Evolutionary conservation across 1,140 invertebrate genomes (phyloP).

Genomic region (Laodelphax striatellus): DNA sequence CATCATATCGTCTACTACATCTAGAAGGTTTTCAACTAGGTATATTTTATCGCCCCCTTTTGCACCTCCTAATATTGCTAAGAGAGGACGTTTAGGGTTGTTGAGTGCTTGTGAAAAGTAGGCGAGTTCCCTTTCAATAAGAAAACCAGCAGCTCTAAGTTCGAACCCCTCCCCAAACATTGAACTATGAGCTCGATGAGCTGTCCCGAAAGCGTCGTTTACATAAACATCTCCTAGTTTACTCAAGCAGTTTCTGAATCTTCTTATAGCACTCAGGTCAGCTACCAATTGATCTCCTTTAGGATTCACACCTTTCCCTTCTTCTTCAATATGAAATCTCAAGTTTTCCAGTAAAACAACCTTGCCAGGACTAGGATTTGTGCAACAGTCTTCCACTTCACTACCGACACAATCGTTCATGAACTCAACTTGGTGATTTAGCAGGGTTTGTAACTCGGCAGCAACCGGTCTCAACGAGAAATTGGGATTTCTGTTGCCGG

Average conservation of each 20-base stretch:
- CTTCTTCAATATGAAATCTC: slow-evolving; percentile 94
- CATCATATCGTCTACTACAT: slow-evolving; percentile 99
- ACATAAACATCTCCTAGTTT: slow-evolving; percentile 96
- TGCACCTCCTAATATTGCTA: slow-evolving; percentile 95
- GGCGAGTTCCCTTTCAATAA: slow-evolving; percentile 93
- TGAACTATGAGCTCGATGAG: slow-evolving; percentile 92
- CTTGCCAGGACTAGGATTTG: slow-evolving; percentile 71
- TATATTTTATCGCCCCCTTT: slow-evolving; percentile 99
- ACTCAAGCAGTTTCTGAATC: slow-evolving; percentile 84
- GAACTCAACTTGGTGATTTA: slow-evolving; percentile 59
- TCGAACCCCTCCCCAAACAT: slow-evolving; percentile 85
- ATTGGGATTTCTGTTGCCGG: slow-evolving; percentile 49
- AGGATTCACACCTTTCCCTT: slow-evolving; percentile 92
- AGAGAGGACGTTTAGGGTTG: slow-evolving; percentile 87
- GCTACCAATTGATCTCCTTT: slow-evolving; percentile 82
- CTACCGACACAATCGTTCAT: slow-evolving; percentile 87
- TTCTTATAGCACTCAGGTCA: slow-evolving; percentile 61
- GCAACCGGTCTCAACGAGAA: slow-evolving; percentile 2
- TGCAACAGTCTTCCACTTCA: slow-evolving; percentile 83
- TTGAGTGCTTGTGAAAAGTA: slow-evolving; percentile 98
- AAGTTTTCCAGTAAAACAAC: slow-evolving; percentile 95
- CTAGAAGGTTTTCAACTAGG: slow-evolving; percentile 93
- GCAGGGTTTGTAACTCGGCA: neutral
- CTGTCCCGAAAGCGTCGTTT: slow-evolving; percentile 99
- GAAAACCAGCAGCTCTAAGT: slow-evolving; percentile 83